Conservation (phyloP, 1,140 invertebrate genomes). For the Bombus consobrinus region DNA sequence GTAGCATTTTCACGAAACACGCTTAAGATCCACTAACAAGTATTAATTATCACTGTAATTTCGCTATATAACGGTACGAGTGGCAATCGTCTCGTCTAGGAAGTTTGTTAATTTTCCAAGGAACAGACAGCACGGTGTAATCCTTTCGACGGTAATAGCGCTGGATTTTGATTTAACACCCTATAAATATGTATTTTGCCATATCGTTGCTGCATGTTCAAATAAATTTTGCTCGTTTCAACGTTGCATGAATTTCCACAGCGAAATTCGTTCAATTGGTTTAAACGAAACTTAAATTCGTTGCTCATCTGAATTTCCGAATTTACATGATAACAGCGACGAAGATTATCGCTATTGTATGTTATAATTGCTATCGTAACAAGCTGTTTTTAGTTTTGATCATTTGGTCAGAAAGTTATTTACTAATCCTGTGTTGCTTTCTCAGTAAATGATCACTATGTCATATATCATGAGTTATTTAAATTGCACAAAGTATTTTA, state of each 20-base stretch:
- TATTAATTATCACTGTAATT: conserved; percentile 22
- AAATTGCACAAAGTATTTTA: background rate
- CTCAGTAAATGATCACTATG: background rate
- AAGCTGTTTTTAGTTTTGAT: background rate
- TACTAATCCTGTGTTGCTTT: background rate
- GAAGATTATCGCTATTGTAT: background rate
- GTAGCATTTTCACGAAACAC: background rate
- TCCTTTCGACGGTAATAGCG: background rate
- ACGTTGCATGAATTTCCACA: background rate
- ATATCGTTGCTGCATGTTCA: background rate
- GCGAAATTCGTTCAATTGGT: background rate
- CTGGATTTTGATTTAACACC: background rate
- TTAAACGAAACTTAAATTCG: background rate
- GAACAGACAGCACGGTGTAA: background rate
- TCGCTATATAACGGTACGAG: background rate
- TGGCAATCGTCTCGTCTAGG: background rate
- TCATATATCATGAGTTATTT: background rate
- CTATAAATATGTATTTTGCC: background rate
- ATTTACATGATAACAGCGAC: background rate
- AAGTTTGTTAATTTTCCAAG: conserved; percentile 2
- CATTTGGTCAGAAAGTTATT: background rate
- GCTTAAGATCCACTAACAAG: background rate
- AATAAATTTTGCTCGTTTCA: background rate
- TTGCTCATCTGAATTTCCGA: background rate
- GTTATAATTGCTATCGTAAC: too few species aligned